phyloP scores from a whole-genome alignment of 2,113 vertebrate species.

The Rhagologus leucostigma region DNA sequence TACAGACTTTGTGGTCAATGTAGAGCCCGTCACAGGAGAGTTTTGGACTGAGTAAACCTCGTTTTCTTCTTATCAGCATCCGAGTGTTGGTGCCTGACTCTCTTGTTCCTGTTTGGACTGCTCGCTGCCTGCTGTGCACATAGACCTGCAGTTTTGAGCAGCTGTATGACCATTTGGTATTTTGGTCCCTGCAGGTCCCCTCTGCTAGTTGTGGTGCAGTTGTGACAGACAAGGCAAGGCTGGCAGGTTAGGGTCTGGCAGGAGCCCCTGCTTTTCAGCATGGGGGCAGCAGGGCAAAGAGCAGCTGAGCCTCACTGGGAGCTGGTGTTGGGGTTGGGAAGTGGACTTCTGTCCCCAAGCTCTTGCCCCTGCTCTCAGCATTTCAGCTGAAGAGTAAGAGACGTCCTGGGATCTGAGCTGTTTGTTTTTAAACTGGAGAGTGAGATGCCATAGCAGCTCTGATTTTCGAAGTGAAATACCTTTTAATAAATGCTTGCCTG shows the following conservation, averaged over 20 bases:
- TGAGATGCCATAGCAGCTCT: not conserved
- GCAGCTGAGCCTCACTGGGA: not conserved
- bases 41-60: not conserved
- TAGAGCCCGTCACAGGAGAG: not conserved
- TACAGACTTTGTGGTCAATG: not conserved
- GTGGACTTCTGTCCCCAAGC: not conserved
- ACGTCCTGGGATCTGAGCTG: not conserved
- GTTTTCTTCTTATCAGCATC: not conserved
- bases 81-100: accelerated
- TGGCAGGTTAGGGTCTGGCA: not conserved
- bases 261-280: not conserved
- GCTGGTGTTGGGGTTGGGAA: not conserved
- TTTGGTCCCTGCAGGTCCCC: not conserved
- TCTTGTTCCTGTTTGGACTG: not conserved
- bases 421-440: not conserved
- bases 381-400: not conserved
- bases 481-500: not conserved
- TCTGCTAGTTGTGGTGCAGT: not conserved
- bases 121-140: not conserved
- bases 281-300: not conserved
- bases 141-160: not conserved
- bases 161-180: not conserved
- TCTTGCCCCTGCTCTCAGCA: not conserved
- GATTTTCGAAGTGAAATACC: not conserved
- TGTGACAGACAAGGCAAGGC: not conserved